Evolutionary conservation across 2,797 vertebrate species (phyloP), one percentile per base, ranked within the genome.

Genomic region (Clarias laeviceps): DNA sequence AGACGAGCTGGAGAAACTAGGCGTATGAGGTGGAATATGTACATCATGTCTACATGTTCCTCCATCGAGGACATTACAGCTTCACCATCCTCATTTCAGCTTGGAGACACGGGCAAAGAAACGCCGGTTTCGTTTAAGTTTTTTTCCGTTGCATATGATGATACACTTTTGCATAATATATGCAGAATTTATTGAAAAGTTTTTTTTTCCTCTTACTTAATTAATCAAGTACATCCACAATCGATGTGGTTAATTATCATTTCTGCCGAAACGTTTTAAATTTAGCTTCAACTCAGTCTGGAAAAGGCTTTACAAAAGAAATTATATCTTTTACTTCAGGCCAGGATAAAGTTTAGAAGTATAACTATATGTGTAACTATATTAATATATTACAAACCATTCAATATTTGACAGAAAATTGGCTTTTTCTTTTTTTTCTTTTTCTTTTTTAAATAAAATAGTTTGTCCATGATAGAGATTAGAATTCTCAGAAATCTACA

Each of bases 141-240:
- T 18, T 62, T 40, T 61, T 59, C 84, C 59, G 88, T 88, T 88
- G 88, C 88, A 92, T 72, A 90, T 87, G 66, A 83, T 7, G 86
- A 93, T 93, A 94, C 92, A 94, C 92, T 93, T 73, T 73, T 94
- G 95, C 95, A 96, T 96, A 96, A 95, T 95, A 95, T 95, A 95
- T 95, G 94, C 94, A 95, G 90, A 92, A 92, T 92, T 92, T 90
- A 92, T 90, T 88, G 90, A 90, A 87, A 91, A 91, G 79, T 89
- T 88, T 70, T 83, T 17, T 76, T 27, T 87, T 40, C 79, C 40
- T 64, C 40, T 62, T 50, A 92, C 89, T 88, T 89, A 89, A 90
- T 88, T 89, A 89, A 90, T 89, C 84, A 89, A 92, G 93, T 88
- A 90, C 91, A 91, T 90, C 89, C 88, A 86, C 87, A 80, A 65